Evolutionary conservation across 2,888 invertebrate species (phyloP).

Genomic region (Plebejus melissa): DNA sequence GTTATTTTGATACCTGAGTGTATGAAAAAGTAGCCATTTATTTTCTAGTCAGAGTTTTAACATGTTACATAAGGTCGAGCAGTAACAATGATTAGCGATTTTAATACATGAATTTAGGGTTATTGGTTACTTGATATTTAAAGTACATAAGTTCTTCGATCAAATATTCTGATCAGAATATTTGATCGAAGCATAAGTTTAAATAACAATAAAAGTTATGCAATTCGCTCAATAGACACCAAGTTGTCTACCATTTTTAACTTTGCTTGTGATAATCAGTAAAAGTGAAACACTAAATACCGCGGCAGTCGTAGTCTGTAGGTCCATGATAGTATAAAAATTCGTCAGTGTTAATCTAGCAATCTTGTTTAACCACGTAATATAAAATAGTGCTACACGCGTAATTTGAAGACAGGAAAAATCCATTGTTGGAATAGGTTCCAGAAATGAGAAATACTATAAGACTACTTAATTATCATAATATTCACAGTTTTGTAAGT

Average conservation of each 20-base stretch:
- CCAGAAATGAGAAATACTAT: not conserved
- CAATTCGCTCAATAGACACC: not conserved
- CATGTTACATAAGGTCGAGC: not conserved
- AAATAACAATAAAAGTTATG: not conserved
- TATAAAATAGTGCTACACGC: not conserved
- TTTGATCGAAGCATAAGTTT: not conserved
- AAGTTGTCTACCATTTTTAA: not conserved
- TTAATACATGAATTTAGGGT: not conserved
- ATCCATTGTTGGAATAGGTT: not conserved
- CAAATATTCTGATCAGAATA: no score
- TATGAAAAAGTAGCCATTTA: not conserved
- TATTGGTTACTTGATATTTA: not conserved
- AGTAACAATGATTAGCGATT: not conserved
- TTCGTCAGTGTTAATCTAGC: not conserved
- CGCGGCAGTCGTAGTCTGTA: no score
- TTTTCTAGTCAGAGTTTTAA: slow-evolving; percentile 14
- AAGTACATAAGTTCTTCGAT: not conserved
- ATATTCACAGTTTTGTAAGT: no score
- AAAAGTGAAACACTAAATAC: no score
- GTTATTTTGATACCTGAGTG: not conserved
- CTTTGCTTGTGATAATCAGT: not conserved
- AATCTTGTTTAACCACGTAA: not conserved
- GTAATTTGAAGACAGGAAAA: not conserved
- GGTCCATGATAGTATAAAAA: not conserved
- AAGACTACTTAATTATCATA: no score